Evolutionary conservation across 2,113 vertebrate species (phyloP).

Genomic region (Cyprinus carpio): DNA sequence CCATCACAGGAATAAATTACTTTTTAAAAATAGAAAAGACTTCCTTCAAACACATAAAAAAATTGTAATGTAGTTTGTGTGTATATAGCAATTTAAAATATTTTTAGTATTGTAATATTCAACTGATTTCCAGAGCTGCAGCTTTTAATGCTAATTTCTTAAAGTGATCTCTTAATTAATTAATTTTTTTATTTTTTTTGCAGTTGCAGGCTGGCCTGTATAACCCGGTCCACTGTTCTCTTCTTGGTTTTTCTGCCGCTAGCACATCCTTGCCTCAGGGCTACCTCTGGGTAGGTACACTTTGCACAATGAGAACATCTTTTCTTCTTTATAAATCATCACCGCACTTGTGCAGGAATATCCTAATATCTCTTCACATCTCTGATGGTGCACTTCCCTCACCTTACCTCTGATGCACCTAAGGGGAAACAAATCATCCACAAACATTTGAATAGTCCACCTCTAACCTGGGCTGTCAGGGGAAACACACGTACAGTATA

Average conservation of each 20-base stretch:
- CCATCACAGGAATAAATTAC: not conserved
- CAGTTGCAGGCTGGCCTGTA: slow-evolving; percentile 79
- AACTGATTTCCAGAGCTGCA: not conserved
- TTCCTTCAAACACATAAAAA: not conserved
- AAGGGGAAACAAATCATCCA: not conserved
- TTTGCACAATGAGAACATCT: not conserved
- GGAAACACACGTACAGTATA: not conserved
- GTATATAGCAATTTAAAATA: not conserved
- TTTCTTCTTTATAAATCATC: not conserved
- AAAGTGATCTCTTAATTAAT: not conserved
- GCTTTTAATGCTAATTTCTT: not conserved
- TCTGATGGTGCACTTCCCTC: not conserved
- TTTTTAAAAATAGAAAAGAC: not conserved
- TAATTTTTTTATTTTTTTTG: slow-evolving; percentile 30
- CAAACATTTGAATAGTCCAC: slow-evolving; percentile 1
- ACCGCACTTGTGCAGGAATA: not conserved
- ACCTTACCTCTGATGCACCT: not conserved
- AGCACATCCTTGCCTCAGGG: slow-evolving; percentile 86
- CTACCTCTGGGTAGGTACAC: slow-evolving; percentile 85
- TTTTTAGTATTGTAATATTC: not conserved
- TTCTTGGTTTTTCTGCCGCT: slow-evolving; percentile 82
- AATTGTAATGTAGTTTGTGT: not conserved
- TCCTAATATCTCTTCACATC: not conserved
- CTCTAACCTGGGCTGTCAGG: not conserved
- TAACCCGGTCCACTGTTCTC: slow-evolving; percentile 79